Evolutionary conservation across 1,140 invertebrate species (phyloP).

Genomic region (Globodera rostochiensis): DNA sequence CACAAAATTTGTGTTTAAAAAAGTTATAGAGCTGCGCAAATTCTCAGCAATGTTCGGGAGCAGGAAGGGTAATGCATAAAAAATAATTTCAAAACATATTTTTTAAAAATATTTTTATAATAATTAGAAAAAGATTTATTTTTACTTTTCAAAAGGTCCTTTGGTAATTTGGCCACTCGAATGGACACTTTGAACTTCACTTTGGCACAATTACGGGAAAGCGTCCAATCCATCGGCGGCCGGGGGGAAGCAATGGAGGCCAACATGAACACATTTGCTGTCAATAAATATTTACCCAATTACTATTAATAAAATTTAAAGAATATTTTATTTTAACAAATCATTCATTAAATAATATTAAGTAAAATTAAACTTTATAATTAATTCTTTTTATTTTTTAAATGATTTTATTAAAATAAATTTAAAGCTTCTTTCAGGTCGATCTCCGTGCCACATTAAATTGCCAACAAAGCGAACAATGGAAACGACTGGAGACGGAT

Average conservation of each 20-base stretch:
- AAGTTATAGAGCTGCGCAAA: slow-evolving; percentile 9
- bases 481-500: slow-evolving; percentile 32
- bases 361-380: too few relatives aligned
- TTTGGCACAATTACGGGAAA: slow-evolving; percentile 27
- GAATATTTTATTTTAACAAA: too few relatives aligned
- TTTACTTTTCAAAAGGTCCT: slow-evolving; percentile 22
- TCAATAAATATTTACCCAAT: neutral
- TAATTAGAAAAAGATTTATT: neutral
- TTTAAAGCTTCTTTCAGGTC: neutral
- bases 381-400: too few relatives aligned
- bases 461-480: slow-evolving; percentile 26
- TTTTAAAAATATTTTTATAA: neutral
- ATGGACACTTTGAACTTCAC: slow-evolving; percentile 38
- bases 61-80: slow-evolving; percentile 28
- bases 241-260: slow-evolving; percentile 31
- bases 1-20: too few relatives aligned
- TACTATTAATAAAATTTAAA: too few relatives aligned
- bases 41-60: slow-evolving; percentile 32
- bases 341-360: too few relatives aligned
- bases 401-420: too few relatives aligned
- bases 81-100: slow-evolving; percentile 13
- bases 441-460: neutral
- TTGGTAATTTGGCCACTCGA: slow-evolving; percentile 35
- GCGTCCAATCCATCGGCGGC: slow-evolving; percentile 28
- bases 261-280: slow-evolving; percentile 32